These are phyloP conservation scores for Acipenser transmontanus DNA, from an alignment of 2,797 vertebrate species.

Conservation along the genomic window DNA sequence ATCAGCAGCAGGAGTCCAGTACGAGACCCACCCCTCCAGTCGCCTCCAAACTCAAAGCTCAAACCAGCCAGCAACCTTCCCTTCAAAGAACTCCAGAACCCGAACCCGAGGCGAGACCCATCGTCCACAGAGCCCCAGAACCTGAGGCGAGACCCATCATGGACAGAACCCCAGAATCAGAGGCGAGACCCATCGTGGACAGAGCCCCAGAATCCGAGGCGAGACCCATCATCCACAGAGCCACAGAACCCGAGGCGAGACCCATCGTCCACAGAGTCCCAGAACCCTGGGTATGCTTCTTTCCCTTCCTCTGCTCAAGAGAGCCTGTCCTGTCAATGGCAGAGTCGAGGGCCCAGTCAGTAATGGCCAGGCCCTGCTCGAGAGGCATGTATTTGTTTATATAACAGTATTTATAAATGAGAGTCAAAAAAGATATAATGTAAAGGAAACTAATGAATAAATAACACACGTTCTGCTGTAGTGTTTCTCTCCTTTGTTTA, in stretches of 20 bases:
- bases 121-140: neutral
- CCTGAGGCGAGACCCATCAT: constrained; percentile 8
- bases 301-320: too few species aligned
- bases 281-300: too few species aligned
- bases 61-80: neutral
- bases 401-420: too few species aligned
- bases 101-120: neutral
- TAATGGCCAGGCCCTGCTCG: too few species aligned
- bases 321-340: too few species aligned
- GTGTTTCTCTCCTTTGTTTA: too few species aligned
- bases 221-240: neutral
- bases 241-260: constrained; percentile 7
- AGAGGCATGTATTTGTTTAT: too few species aligned
- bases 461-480: too few species aligned
- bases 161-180: constrained; percentile 4
- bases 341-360: too few species aligned
- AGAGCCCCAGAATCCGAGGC: neutral
- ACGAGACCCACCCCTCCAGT: constrained; percentile 4
- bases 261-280: neutral
- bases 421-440: too few species aligned
- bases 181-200: neutral
- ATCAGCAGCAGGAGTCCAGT: constrained; percentile 31
- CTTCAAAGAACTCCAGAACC: constrained; percentile 4
- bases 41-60: neutral
- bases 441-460: too few species aligned